A percentile compares a stretch with the other conserved stretches of the same genome.
Evolutionary conservation across 1,140 invertebrate genomes (phyloP).

Genomic region (Eumeta japonica): DNA sequence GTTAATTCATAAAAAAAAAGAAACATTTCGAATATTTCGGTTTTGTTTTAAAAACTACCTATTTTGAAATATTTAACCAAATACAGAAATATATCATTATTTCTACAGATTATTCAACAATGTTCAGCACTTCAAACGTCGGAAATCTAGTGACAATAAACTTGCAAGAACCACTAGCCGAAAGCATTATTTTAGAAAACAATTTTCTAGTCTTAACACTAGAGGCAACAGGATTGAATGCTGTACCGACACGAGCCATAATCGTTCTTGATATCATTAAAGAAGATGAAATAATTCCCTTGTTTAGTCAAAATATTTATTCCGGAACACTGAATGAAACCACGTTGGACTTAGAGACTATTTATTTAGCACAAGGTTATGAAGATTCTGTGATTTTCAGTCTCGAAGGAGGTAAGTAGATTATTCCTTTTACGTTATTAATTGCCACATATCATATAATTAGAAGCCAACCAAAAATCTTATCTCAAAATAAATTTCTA

Average conservation of each 20-base stretch:
- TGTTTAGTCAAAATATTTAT: conserved; percentile 31
- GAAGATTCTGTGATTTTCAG: conserved; percentile 20
- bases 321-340: conserved; percentile 14
- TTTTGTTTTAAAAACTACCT: too few relatives aligned
- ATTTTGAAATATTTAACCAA: too few relatives aligned
- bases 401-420: conserved; percentile 30
- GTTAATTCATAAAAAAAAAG: too few relatives aligned
- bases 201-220: conserved; percentile 23
- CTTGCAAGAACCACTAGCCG: conserved; percentile 11
- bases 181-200: conserved; percentile 20
- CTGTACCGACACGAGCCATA: conserved; percentile 18
- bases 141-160: conserved; percentile 18
- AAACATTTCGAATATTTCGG: too few relatives aligned
- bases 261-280: conserved; percentile 31
- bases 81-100: neutral
- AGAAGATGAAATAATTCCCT: conserved; percentile 24
- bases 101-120: conserved; percentile 18
- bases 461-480: too few relatives aligned
- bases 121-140: conserved; percentile 12
- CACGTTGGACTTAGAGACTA: conserved; percentile 17
- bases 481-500: too few relatives aligned
- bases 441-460: too few relatives aligned
- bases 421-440: too few relatives aligned
- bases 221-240: conserved; percentile 19
- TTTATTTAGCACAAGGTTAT: conserved; percentile 27